These are phyloP conservation scores for Peromyscus aztecus DNA, from an alignment of 2,797 vertebrate species.

Conservation along the genomic window DNA sequence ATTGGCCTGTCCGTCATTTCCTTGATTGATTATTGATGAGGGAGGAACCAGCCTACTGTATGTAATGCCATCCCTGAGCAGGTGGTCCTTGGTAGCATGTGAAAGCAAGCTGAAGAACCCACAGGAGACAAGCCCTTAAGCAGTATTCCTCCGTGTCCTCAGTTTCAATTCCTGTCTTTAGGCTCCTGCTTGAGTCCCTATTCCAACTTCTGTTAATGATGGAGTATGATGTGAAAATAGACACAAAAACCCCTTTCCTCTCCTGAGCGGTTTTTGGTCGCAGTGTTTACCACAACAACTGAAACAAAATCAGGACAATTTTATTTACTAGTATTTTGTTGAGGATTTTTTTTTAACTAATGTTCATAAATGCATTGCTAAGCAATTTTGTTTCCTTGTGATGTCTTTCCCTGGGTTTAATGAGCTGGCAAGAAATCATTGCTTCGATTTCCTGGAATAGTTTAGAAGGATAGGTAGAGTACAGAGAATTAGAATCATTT, in stretches of 20 bases:
- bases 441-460: background rate
- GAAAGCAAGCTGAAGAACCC: background rate
- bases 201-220: too few relatives aligned
- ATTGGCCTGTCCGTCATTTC: background rate
- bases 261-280: too few relatives aligned
- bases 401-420: background rate
- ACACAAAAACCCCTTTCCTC: fast-evolving
- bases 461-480: background rate
- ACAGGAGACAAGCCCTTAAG: background rate
- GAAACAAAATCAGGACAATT: background rate
- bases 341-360: background rate
- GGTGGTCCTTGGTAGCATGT: background rate
- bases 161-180: background rate
- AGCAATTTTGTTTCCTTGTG: background rate
- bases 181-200: background rate
- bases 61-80: background rate
- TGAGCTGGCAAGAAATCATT: background rate
- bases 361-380: background rate
- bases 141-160: background rate
- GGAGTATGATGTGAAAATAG: too few relatives aligned
- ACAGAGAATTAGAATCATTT: background rate
- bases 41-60: background rate
- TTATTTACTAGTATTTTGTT: background rate
- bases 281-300: background rate
- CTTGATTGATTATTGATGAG: background rate